Conservation (phyloP, 2,888 invertebrate genomes). For the Timema podura region DNA sequence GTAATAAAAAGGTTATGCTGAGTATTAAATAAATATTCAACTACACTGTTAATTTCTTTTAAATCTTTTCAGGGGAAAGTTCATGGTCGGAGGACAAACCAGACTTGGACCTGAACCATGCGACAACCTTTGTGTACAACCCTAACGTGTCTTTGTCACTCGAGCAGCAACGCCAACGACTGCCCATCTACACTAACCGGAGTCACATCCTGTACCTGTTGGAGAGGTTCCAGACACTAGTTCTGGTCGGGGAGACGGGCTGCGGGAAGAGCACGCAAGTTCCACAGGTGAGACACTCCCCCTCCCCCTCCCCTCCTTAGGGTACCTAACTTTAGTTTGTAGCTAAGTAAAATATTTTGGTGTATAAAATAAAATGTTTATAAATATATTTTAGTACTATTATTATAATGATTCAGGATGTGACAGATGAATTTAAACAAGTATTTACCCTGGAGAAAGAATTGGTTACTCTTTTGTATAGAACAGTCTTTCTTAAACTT, state of each 20-base stretch:
- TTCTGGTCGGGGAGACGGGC: constrained; percentile 92
- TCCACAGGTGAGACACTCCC: constrained; percentile 64
- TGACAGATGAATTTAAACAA: no score
- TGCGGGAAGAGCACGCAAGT: constrained; percentile 95
- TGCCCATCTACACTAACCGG: constrained; percentile 83
- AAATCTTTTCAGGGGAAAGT: constrained; percentile 16
- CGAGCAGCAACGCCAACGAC: constrained; percentile 74
- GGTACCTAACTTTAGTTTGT: no score
- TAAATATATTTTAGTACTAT: no score
- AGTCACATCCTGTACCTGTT: constrained; percentile 85
- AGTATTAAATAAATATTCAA: no score
- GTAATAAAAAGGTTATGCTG: no score
- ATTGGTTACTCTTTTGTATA: no score
- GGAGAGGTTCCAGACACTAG: constrained; percentile 84
- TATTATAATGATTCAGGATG: no score
- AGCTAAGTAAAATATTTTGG: no score
- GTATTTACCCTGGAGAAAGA: no score
- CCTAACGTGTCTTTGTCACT: constrained; percentile 77
- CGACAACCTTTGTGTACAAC: constrained; percentile 76
- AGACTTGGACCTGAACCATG: constrained; percentile 55
- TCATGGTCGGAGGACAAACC: constrained; percentile 43
- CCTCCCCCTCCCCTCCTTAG: neutral
- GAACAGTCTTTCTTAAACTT: no score
- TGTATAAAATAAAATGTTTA: no score
- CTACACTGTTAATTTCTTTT: no score